These are phyloP conservation scores for Cartodere bifasciata DNA, from an alignment of 2,888 invertebrate genomes.

Conservation along the genomic window DNA sequence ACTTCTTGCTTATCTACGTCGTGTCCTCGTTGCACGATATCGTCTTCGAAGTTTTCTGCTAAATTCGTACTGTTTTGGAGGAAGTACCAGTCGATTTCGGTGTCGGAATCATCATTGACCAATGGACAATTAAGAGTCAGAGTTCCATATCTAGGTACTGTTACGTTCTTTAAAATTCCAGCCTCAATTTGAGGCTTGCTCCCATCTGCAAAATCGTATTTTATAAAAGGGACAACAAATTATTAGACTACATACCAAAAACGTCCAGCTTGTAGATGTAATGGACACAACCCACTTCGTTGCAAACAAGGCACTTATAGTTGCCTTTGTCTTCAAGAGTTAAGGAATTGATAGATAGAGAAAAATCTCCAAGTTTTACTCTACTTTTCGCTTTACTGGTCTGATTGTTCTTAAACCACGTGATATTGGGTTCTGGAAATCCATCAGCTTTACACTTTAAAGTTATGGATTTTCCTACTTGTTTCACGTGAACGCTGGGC, in stretches of 20 bases:
- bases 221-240: too few species aligned
- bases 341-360: too few species aligned
- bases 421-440: constrained; percentile 72
- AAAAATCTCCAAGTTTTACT: too few species aligned
- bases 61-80: constrained; percentile 31
- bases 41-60: too few species aligned
- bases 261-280: constrained; percentile 58
- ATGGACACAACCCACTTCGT: constrained; percentile 64
- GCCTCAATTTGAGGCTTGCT: constrained; percentile 76
- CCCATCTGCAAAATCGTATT: too few species aligned
- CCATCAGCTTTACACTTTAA: constrained; percentile 62
- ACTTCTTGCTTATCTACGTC: constrained; percentile 44
- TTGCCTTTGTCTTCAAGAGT: constrained; percentile 72
- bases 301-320: constrained; percentile 82
- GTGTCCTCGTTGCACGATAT: too few species aligned
- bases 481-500: constrained; percentile 45
- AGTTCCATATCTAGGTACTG: constrained; percentile 58
- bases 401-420: constrained; percentile 69
- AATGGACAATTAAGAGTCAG: constrained; percentile 63
- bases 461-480: constrained; percentile 64
- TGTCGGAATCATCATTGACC: constrained; percentile 69
- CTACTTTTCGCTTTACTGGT: too few species aligned
- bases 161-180: constrained; percentile 69
- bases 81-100: constrained; percentile 68
- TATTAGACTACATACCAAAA: constrained; percentile 62